Evolutionary conservation across 2,797 vertebrate genomes (phyloP), one percentile per base, ranked within the genome.

Genomic region (Cottoperca gobio): DNA sequence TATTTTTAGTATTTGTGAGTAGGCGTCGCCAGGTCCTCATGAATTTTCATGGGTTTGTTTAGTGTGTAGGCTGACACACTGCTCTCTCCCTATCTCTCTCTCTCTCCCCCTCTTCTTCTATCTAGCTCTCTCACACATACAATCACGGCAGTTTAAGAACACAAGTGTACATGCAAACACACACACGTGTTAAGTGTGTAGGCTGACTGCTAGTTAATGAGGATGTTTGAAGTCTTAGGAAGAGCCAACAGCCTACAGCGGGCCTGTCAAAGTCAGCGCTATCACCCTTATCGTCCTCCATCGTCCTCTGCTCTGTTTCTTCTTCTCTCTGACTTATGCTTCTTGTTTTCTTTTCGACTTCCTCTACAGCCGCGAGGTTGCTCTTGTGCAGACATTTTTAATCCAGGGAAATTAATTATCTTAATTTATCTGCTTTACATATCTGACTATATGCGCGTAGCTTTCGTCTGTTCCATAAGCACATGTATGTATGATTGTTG

Each of bases 41-140:
- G 92, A 92, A 94, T 94, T 93, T 94, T 93, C 93, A 94, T 94
- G 91, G 89, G 89, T 93, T 94, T 91, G 91, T 91, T 93, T 92
- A 77, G 88, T 86, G 91, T 92, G 92, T 94, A 92, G 93, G 93
- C 91, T 91, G 91, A 89, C 91, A 89, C 81, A 72, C 85, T 83
- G 89, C 82, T 87, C 88, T 78, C 73, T 73, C 81, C 61, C 74
- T 71, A 80, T 67, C 80, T 58, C 84, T 63, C 48, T 53, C 45
- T 31, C 67, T 21, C 59, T 57, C 33, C 11, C 42, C 9, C 63
- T 72, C 73, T 71, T 55, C 24, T 55, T 79, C 79, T 78, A 35
- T 59, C 70, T 21, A 8, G 10, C 60, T 76, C 78, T 19, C 81
- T 33, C 70, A 67, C 77, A 82, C 71, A 60, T 62, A 77, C 57